Evolutionary conservation across 2,888 invertebrate genomes (phyloP).

Genomic region (Bombyx huttoni): DNA sequence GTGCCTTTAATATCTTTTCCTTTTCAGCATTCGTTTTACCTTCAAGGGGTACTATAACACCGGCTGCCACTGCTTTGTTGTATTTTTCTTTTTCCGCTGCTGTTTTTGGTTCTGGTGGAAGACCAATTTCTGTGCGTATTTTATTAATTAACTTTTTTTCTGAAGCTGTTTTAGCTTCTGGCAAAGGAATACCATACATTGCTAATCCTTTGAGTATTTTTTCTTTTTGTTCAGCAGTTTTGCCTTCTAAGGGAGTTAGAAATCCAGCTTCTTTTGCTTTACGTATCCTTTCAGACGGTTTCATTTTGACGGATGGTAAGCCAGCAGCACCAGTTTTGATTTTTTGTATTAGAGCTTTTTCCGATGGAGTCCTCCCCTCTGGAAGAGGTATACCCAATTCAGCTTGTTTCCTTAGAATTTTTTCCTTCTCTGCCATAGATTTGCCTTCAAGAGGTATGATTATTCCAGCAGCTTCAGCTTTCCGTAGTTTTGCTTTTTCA

Average conservation of each 20-base stretch:
- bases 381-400: constrained; percentile 11
- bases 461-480: constrained; percentile 20
- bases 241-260: constrained; percentile 19
- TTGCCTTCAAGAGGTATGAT: constrained; percentile 26
- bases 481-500: constrained; percentile 16
- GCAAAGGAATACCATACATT: constrained; percentile 18
- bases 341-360: constrained; percentile 11
- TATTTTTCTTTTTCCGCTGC: constrained; percentile 14
- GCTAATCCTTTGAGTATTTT: constrained; percentile 18
- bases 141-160: constrained; percentile 22
- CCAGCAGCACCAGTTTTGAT: constrained; percentile 5
- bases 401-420: constrained; percentile 9
- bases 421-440: constrained; percentile 16
- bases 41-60: constrained; percentile 17
- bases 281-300: constrained; percentile 4
- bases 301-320: background rate
- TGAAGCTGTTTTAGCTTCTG: constrained; percentile 23
- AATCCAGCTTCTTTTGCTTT: constrained; percentile 20
- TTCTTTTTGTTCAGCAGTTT: constrained; percentile 17
- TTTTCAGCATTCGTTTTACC: constrained; percentile 18
- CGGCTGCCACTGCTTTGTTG: constrained; percentile 17
- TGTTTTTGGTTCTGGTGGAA: constrained; percentile 18
- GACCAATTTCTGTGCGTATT: no score
- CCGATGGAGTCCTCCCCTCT: constrained; percentile 11
- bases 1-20: constrained; percentile 14